These are phyloP conservation scores for Tachystola acroxantha DNA, from an alignment of 2,888 invertebrate genomes.

Conservation along the genomic window DNA sequence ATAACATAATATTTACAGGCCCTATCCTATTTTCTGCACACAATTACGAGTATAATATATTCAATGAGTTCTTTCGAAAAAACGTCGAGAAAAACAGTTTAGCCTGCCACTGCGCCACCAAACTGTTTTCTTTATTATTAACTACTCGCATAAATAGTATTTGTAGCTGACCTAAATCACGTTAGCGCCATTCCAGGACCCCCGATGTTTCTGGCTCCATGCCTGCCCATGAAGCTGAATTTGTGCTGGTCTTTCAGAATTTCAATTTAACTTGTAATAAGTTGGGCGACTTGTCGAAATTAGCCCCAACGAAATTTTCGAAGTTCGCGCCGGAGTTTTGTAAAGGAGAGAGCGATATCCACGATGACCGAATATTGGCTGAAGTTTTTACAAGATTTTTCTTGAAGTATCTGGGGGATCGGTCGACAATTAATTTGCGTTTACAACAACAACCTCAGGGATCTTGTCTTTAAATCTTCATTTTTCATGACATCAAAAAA, in stretches of 20 bases:
- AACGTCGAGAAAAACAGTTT: too few relatives aligned
- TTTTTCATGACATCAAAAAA: too few relatives aligned
- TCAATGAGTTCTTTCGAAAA: too few relatives aligned
- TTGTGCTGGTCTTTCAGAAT: conserved; percentile 43
- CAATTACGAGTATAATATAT: too few relatives aligned
- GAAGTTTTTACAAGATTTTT: conserved; percentile 8
- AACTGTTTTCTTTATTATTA: too few relatives aligned
- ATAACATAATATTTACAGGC: too few relatives aligned
- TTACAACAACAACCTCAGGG: background rate
- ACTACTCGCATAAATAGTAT: too few relatives aligned
- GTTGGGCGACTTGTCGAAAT: conserved; percentile 53
- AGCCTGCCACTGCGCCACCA: too few relatives aligned
- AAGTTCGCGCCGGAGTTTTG: conserved; percentile 10
- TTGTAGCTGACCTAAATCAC: too few relatives aligned
- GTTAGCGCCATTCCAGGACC: too few relatives aligned
- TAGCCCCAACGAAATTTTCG: conserved; percentile 36
- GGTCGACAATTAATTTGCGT: background rate
- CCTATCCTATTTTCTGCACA: too few relatives aligned
- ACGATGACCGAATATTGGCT: conserved; percentile 16
- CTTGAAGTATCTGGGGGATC: background rate
- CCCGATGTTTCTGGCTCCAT: background rate
- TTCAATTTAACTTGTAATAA: conserved; percentile 71
- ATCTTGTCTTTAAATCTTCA: too few relatives aligned
- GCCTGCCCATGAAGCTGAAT: conserved; percentile 18
- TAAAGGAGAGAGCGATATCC: conserved; percentile 21